Evolutionary conservation across 2,113 vertebrate genomes (phyloP).

Genomic region (Amphiprion percula): DNA sequence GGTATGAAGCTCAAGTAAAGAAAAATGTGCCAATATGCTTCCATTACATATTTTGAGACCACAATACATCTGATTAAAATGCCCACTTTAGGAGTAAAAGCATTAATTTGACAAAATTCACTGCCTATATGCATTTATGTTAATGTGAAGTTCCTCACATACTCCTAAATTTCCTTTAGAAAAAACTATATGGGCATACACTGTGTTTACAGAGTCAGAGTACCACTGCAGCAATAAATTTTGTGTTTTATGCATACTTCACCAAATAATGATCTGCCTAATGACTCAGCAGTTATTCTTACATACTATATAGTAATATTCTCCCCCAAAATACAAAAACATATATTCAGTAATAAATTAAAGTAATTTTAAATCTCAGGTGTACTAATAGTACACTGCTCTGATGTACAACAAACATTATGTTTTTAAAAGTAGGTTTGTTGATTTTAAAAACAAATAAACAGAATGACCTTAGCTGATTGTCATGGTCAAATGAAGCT

Average conservation of each 20-base stretch:
- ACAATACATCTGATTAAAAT: neutral
- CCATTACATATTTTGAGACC: neutral
- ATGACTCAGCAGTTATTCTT: neutral
- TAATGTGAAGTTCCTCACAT: too few relatives aligned
- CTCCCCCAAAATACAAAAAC: neutral
- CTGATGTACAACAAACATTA: too few relatives aligned
- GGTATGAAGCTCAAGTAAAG: neutral
- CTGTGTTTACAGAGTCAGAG: neutral
- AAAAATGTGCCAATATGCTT: neutral
- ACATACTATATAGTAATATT: neutral
- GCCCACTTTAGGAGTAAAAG: neutral
- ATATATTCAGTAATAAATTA: too few relatives aligned
- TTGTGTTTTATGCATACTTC: neutral
- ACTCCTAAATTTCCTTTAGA: too few relatives aligned
- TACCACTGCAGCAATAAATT: neutral
- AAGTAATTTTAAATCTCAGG: too few relatives aligned
- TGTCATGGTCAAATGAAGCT: neutral
- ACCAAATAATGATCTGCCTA: neutral
- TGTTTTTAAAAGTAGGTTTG: neutral
- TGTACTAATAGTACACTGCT: too few relatives aligned
- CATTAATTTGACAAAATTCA: too few relatives aligned
- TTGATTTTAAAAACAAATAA: neutral
- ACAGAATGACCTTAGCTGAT: neutral
- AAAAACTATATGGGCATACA: neutral
- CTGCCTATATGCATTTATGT: too few relatives aligned